Percentiles rank a stretch among this genome's conserved stretches.
Evolutionary conservation across 1,140 invertebrate genomes (phyloP).

Genomic region (Aphaenogaster rudis): DNA sequence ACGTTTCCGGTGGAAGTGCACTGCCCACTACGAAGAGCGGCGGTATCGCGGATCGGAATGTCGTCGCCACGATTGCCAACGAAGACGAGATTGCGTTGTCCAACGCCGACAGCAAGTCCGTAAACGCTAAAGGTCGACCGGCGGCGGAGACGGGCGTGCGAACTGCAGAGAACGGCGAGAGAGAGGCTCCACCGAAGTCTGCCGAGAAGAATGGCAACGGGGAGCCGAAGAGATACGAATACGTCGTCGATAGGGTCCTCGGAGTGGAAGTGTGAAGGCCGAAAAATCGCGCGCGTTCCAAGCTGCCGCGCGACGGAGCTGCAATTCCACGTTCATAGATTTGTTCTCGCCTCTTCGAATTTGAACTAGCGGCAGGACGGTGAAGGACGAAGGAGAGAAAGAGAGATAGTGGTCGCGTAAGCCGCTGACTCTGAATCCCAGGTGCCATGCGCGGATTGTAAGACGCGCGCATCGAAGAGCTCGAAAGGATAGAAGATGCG

Average conservation of each 20-base stretch:
- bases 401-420: not conserved
- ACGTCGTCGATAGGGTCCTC: conserved; percentile 90
- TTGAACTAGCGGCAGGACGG: not conserved
- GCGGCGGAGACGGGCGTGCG: conserved; percentile 14
- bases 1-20: conserved; percentile 54
- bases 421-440: conserved; percentile 58
- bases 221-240: conserved; percentile 89
- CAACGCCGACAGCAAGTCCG: conserved; percentile 65
- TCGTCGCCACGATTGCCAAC: not conserved
- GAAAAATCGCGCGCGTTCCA: not conserved
- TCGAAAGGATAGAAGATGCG: not conserved
- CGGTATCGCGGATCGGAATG: conserved; percentile 4
- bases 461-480: not conserved
- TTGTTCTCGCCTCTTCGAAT: not conserved
- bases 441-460: conserved; percentile 64
- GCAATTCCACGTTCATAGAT: conserved; percentile 17
- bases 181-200: conserved; percentile 60
- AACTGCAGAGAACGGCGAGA: conserved; percentile 58
- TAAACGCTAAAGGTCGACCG: conserved; percentile 67
- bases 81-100: conserved; percentile 37
- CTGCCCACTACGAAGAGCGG: conserved; percentile 7
- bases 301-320: not conserved
- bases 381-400: not conserved
- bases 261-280: conserved; percentile 88
- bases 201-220: conserved; percentile 79